Evolutionary conservation across 2,888 invertebrate genomes (phyloP), one percentile per base, ranked within the genome.

Genomic region (Diachrysia chrysitis): DNA sequence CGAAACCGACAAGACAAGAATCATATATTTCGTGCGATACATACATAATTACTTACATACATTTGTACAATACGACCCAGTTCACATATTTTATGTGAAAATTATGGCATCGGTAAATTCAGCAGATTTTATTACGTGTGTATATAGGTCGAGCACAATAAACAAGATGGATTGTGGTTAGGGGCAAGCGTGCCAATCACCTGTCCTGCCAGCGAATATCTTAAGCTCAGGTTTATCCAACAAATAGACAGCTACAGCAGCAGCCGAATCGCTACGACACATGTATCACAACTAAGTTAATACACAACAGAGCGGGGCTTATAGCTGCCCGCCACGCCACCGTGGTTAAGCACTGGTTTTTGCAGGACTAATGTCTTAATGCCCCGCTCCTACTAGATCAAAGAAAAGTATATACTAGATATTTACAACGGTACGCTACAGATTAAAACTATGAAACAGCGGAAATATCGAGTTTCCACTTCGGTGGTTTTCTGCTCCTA

Each of bases 141-240:
- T 55, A 77, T 77, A 56, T 77, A 71, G 75, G 79, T 68, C 65
- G 71, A 63, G 65, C 51, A 61, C 67, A 66, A 78, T 78, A 71
- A 76, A 76, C 76, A 71, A 74, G 76, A 74, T 57, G 71, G 79
- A 78, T 75, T 57, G 64, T 65, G 71, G 67, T 66, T 58, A 59
- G 75, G 64, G 42, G 51, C 59, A 57, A 54, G 65, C 51, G 62
- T 66, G 67, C 65, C 81, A 74, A 77, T 77, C 78, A 80, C 68
- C 69, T 74, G 71, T 51, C 73, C 59, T 37, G 32, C 32, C 6
- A 58, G 53, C 54, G 58, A 76, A 76, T 76, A 73, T 69, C 71
- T 71, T 81, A 79, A 71, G 73, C 76, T 71, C 32, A 65, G 76
- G 69, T 71, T 79, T 73, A 81, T 53, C 59, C 78, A 71, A 78